A percentile compares a stretch with the other conserved stretches of the same genome.
phyloP scores from a whole-genome alignment of 2,888 invertebrate species.

The Neoitamus cyanurus region DNA sequence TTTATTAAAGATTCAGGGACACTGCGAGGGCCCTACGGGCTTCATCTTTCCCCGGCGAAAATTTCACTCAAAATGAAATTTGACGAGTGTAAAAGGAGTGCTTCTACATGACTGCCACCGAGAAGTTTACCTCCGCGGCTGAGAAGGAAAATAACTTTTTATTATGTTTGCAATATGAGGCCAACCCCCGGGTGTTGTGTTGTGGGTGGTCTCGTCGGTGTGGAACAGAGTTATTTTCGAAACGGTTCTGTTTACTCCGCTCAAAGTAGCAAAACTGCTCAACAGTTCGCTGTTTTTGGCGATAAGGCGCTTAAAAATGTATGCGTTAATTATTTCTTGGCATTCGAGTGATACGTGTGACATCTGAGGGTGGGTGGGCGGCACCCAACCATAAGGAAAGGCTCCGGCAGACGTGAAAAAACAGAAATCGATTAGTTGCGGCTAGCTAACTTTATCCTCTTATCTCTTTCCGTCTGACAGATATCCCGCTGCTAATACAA shows the following conservation, averaged over 20 bases:
- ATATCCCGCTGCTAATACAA: background rate
- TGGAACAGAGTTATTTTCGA: background rate
- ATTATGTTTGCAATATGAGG: background rate
- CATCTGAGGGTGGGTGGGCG: background rate
- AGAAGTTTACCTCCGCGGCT: background rate
- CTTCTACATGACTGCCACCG: background rate
- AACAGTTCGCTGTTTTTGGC: background rate
- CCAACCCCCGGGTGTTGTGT: background rate
- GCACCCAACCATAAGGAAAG: background rate
- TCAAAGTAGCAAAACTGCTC: background rate
- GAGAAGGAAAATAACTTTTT: background rate
- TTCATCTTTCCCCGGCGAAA: background rate
- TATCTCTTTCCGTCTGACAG: background rate
- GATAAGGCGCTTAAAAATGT: background rate
- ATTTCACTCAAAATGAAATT: background rate
- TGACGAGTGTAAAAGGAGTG: background rate
- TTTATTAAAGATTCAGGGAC: conserved; percentile 1
- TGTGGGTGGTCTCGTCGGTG: background rate
- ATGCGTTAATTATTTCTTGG: background rate
- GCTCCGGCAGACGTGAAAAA: background rate
- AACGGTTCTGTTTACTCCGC: background rate
- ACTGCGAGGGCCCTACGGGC: background rate
- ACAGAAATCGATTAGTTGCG: background rate
- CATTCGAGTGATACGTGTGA: background rate
- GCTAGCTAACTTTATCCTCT: background rate